Evolutionary conservation across 2,797 vertebrate species (phyloP).

Genomic region (Mallotus villosus): DNA sequence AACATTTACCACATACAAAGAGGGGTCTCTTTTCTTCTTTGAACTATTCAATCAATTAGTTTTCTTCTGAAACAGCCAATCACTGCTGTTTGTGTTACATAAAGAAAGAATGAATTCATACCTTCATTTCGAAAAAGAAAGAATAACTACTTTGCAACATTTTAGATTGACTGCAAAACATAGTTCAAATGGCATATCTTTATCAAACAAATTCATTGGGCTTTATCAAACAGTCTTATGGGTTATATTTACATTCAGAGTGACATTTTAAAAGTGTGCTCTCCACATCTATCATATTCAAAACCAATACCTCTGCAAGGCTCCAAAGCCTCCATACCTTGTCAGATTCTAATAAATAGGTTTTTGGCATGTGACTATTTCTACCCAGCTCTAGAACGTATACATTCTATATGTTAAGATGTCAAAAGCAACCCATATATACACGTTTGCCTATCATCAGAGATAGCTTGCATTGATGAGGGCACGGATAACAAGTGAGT

Average conservation of each 20-base stretch:
- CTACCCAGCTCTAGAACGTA: constrained; percentile 65
- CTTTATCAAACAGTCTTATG: constrained; percentile 66
- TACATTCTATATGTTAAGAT: constrained; percentile 73
- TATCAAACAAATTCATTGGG: constrained; percentile 56
- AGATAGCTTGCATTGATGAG: constrained; percentile 53
- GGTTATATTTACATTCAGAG: constrained; percentile 78
- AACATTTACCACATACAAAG: constrained; percentile 70
- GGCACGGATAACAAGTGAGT: constrained; percentile 47
- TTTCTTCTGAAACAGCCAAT: constrained; percentile 67
- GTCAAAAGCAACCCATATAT: constrained; percentile 53
- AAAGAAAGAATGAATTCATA: constrained; percentile 61
- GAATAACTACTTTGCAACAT: constrained; percentile 62
- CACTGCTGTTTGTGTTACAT: constrained; percentile 57
- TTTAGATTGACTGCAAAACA: constrained; percentile 54
- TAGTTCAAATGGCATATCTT: constrained; percentile 60
- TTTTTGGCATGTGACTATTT: constrained; percentile 60
- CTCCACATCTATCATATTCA: constrained; percentile 20
- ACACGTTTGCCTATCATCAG: constrained; percentile 61
- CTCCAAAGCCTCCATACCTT: constrained; percentile 16
- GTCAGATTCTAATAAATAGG: constrained; percentile 30
- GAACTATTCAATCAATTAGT: constrained; percentile 52
- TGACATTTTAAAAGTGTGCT: constrained; percentile 40
- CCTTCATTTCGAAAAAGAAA: constrained; percentile 68
- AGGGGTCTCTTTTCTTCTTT: constrained; percentile 34
- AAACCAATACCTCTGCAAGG: constrained; percentile 26